Evolutionary conservation across 2,888 invertebrate genomes (phyloP).

Genomic region (Drosophila mercatorum): DNA sequence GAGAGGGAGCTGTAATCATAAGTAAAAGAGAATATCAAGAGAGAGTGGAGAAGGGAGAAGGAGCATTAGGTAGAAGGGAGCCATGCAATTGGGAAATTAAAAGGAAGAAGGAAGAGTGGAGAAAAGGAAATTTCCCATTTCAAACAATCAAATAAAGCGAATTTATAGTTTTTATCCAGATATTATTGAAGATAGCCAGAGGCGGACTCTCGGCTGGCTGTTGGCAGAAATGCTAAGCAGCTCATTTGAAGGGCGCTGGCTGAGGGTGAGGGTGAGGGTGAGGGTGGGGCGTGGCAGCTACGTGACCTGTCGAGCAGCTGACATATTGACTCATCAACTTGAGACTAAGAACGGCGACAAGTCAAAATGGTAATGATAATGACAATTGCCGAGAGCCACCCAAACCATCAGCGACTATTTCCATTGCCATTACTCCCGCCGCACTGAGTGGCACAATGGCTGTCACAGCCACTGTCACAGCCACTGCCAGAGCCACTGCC

Average conservation of each 20-base stretch:
- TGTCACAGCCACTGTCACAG: background rate
- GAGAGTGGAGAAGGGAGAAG: too few species aligned
- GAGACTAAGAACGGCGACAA: slow-evolving; percentile 58
- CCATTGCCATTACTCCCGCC: slow-evolving; percentile 12
- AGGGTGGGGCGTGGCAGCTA: slow-evolving; percentile 31
- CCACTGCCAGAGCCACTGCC: slow-evolving; percentile 10
- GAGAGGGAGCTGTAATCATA: too few species aligned
- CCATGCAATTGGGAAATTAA: too few species aligned
- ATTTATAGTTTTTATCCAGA: background rate
- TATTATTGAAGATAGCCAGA: background rate
- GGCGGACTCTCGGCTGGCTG: background rate
- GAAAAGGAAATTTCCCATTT: background rate
- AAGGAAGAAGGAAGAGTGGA: too few species aligned
- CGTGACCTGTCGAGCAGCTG: slow-evolving; percentile 71
- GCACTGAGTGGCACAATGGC: slow-evolving; percentile 12
- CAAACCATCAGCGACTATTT: slow-evolving; percentile 26
- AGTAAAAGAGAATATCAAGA: too few species aligned
- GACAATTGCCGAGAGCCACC: slow-evolving; percentile 61
- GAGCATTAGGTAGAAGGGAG: too few species aligned
- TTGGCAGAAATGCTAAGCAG: background rate
- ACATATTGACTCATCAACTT: slow-evolving; percentile 79
- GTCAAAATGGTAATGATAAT: slow-evolving; percentile 74
- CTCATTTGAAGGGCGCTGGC: background rate
- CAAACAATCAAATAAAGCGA: background rate
- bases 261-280: background rate